Base-by-base conservation (phyloP, 2,888 invertebrate species). In the Agrotis puta region DNA sequence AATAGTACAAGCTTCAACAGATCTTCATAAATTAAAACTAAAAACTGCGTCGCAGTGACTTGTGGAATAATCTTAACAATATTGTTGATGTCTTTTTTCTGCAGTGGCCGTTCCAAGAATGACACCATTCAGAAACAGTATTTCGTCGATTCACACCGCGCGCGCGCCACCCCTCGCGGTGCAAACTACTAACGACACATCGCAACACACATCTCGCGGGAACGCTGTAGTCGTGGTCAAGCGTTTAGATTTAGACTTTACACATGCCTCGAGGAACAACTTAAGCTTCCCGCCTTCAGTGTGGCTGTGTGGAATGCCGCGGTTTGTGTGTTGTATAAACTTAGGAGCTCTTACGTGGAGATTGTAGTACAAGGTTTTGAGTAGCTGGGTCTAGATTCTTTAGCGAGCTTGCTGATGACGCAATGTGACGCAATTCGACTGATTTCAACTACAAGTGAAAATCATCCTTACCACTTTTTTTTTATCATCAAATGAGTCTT, bases 241-340 rank as follows among this genome's bases (percentile, higher is more conserved):
- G 27, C 0, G 14, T 13, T 39, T 47, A 77, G 67, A 48, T 20
- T 64, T 57, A 79, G 77, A 57, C 16, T 66, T 56, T 47, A 48
- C 53, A 20, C 22, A 27, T 47, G 79, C 50, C 43, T n/a, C 18
- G 20, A 16, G 39, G 69, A 58, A 58, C 69, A 76, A 67, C 68
- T 72, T 72, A 67, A 76, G 72, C 72, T 56, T 56, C n/a, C 13
- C 43, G 75, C 48, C n/a, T 67, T 50, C 22, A 7, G 43, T 45
- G 43, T 56, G 7, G 16, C 45, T 33, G 22, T 47, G n/a, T 68
- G 16, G 22, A 54, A 70, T 54, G 13, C 13, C 20, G 54, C 4
- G 68, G 47, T 39, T 54, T 33, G 45, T 53, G n/a, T 33, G 33
- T 47, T 16, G 16, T 18, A 45, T 51, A 51, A 67, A 53, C 53